Evolutionary conservation across 2,888 invertebrate genomes (phyloP), one percentile per base, ranked within the genome.

Genomic region (Amaurobius ferox): DNA sequence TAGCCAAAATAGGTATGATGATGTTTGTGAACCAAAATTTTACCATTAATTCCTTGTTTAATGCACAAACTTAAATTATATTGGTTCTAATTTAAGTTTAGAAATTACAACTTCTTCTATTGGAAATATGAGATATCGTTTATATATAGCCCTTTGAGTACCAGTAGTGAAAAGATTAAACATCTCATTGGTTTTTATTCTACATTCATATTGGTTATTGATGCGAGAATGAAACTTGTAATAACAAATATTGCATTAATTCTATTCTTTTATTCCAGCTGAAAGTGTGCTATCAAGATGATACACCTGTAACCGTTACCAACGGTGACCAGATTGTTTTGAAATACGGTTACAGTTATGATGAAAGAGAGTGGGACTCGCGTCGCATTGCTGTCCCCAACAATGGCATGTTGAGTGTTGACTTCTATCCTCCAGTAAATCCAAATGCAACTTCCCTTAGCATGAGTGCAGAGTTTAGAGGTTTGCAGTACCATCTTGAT

Each of bases 221-320:
- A n/a, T 35, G 35, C 6, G 35, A 35, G 35, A 35, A 35, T 35
- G 5, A n/a, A n/a, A n/a, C 9, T 35, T 7, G 35, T 35, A 35
- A 35, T 35, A 9, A 35, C 9, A 9, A 35, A 35, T 35, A n/a
- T n/a, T n/a, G 11, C 5, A 35, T 35, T 35, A 7, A 35, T 11
- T 35, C 11, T 35, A 29, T 79, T 32, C 13, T 30, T 55, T 26
- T 48, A 39, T 76, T 68, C 39, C 67, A 89, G 88, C 61, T 89
- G 9, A 88, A 88, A 86, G 86, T 89, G 1, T 73, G 83, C 23
- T 79, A 88, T 62, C 89, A 89, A 85, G 89, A 89, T 68, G 89
- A 88, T 32, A 89, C 85, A 29, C 89, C 89, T 32, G 87, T 88
- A 0, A 76, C 74, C 35, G 88, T 89, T 23, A 87, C 87, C 0